A percentile compares a stretch with the other conserved stretches of the same genome.
Conservation (phyloP, 2,797 vertebrate genomes). For the Labroides dimidiatus region DNA sequence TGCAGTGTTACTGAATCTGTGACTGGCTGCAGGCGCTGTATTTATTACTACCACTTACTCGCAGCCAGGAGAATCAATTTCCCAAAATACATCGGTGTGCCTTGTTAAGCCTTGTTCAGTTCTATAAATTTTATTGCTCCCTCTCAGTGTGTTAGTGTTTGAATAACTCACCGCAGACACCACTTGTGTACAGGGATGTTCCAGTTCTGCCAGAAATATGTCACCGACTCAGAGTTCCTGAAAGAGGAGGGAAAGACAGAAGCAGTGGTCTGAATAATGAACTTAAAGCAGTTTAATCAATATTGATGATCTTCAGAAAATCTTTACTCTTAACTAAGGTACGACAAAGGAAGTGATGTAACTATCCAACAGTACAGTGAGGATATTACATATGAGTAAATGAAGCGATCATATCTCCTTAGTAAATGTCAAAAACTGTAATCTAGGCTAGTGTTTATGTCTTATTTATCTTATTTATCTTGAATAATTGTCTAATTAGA, state of each 20-base stretch:
- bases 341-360: slow-evolving; percentile 1
- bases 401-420: too few relatives aligned
- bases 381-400: neutral
- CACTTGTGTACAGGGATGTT: slow-evolving; percentile 97
- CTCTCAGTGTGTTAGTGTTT: slow-evolving; percentile 37
- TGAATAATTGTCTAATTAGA: too few relatives aligned
- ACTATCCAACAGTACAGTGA: neutral
- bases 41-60: slow-evolving; percentile 52
- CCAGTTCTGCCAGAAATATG: slow-evolving; percentile 98
- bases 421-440: too few relatives aligned
- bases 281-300: slow-evolving; percentile 32
- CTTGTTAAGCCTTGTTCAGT: slow-evolving; percentile 46
- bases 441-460: too few relatives aligned
- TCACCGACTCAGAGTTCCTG: slow-evolving; percentile 93
- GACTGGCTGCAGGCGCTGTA: slow-evolving; percentile 42
- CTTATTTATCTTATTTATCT: too few relatives aligned
- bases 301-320: slow-evolving; percentile 21
- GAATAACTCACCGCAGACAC: slow-evolving; percentile 88
- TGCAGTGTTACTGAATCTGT: slow-evolving; percentile 30
- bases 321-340: neutral
- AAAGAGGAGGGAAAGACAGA: slow-evolving; percentile 39
- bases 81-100: slow-evolving; percentile 58
- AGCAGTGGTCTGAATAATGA: slow-evolving; percentile 27
- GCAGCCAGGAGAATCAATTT: slow-evolving; percentile 61
- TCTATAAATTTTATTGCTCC: slow-evolving; percentile 42